These are phyloP conservation scores for Ellobius talpinus DNA, from an alignment of 2,113 vertebrate species.

Conservation along the genomic window DNA sequence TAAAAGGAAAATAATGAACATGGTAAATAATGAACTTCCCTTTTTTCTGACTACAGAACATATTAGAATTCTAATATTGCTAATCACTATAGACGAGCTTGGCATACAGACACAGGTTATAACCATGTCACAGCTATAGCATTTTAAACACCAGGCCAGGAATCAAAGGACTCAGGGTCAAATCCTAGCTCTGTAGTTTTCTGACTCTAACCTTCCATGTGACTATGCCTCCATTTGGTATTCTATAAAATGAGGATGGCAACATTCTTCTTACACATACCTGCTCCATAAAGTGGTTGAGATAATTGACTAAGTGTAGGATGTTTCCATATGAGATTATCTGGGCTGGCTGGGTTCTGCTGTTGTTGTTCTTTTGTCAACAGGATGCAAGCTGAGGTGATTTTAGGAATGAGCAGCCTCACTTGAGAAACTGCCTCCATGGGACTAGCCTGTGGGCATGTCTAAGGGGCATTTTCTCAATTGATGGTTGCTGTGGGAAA, in stretches of 20 bases:
- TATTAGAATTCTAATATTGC: slow-evolving; percentile 9
- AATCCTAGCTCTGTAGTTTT: background rate
- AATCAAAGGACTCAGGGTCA: background rate
- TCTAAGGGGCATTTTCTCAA: background rate
- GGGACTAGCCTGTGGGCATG: background rate
- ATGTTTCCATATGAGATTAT: slow-evolving; percentile 17
- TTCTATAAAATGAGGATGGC: slow-evolving; percentile 12
- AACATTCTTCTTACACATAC: background rate
- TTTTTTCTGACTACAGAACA: slow-evolving; percentile 29
- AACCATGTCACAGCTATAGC: background rate
- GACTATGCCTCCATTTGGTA: background rate
- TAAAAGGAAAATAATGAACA: background rate
- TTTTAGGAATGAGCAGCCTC: background rate
- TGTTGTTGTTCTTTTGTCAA: background rate
- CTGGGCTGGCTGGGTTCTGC: background rate
- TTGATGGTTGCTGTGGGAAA: background rate
- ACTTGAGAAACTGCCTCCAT: background rate
- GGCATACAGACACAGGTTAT: background rate
- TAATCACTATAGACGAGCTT: slow-evolving; percentile 28
- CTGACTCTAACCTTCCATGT: background rate
- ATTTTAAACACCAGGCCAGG: slow-evolving; percentile 29
- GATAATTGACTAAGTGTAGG: background rate
- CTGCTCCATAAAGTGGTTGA: background rate
- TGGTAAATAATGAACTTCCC: background rate
- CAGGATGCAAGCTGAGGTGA: background rate